phyloP scores from a whole-genome alignment of 92 coral and sea anemone species.

The Epizoanthus fatuus region DNA sequence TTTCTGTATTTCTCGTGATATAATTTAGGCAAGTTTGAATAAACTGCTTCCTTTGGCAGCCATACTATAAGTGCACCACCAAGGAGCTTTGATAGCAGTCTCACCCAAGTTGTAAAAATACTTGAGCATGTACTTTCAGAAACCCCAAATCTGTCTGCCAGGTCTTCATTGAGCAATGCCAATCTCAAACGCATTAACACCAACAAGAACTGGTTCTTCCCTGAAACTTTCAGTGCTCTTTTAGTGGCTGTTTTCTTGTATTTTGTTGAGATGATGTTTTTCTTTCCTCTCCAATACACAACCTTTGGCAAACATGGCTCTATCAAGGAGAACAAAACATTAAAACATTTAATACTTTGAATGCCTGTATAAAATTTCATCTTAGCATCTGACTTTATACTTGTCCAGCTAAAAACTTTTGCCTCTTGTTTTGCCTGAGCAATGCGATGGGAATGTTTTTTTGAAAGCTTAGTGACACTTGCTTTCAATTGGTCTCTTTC shows the following conservation, averaged over 20 bases:
- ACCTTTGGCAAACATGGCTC: conserved; percentile 52
- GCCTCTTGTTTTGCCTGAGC: conserved; percentile 40
- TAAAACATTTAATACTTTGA: conserved; percentile 53
- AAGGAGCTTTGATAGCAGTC: conserved; percentile 42
- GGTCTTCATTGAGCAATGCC: conserved; percentile 49
- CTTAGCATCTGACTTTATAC: conserved; percentile 58
- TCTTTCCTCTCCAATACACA: conserved; percentile 57
- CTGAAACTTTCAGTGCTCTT: conserved; percentile 43
- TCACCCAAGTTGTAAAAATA: conserved; percentile 57
- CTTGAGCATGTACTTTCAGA: conserved; percentile 47
- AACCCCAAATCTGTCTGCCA: conserved; percentile 56
- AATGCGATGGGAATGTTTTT: conserved; percentile 38
- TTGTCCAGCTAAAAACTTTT: conserved; percentile 41
- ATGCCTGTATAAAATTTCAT: conserved; percentile 54
- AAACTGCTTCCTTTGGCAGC: conserved; percentile 48
- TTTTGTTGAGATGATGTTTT: conserved; percentile 49
- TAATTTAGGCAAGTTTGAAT: conserved; percentile 41
- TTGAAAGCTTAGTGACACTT: conserved; percentile 40
- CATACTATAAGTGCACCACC: conserved; percentile 38
- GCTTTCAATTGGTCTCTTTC: conserved; percentile 40
- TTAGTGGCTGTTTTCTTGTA: conserved; percentile 45
- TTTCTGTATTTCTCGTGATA: conserved; percentile 48
- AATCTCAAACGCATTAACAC: conserved; percentile 54
- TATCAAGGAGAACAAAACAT: conserved; percentile 46
- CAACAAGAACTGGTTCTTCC: conserved; percentile 51